Percentiles rank a stretch among this genome's conserved stretches.
phyloP scores from a whole-genome alignment of 2,797 vertebrate genomes.

The Huso huso region DNA sequence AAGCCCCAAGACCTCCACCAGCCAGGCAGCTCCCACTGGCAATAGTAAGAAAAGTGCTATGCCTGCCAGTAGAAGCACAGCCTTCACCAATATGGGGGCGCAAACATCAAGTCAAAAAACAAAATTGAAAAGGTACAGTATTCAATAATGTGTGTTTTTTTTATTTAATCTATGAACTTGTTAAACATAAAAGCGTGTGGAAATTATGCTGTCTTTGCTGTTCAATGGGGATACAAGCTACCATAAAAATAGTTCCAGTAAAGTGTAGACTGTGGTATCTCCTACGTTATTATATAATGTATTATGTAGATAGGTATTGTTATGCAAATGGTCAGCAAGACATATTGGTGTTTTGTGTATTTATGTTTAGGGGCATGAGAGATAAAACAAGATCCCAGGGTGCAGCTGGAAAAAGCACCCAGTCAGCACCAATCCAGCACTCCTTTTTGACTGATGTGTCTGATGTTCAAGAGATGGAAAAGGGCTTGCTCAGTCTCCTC shows the following conservation, averaged over 20 bases:
- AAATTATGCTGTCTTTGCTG: background rate
- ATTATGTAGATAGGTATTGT: background rate
- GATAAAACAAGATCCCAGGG: conserved; percentile 74
- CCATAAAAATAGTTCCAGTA: too few species aligned
- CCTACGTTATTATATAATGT: too few species aligned
- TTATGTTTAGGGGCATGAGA: conserved; percentile 54
- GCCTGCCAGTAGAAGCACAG: conserved; percentile 64
- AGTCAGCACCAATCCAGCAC: conserved; percentile 76
- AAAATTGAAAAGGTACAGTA: conserved; percentile 69
- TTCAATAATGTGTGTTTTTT: too few species aligned
- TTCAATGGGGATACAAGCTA: too few species aligned
- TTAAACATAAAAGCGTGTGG: too few species aligned
- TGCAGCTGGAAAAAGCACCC: conserved; percentile 56
- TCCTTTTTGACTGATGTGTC: conserved; percentile 95
- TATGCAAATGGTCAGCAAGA: background rate
- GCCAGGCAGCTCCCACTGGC: conserved; percentile 53
- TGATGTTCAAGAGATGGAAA: conserved; percentile 97
- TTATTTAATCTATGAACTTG: too few species aligned
- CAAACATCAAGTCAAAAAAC: conserved; percentile 69
- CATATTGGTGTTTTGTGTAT: background rate
- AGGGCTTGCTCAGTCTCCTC: conserved; percentile 85
- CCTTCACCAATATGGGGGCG: conserved; percentile 60
- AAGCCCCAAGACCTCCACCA: conserved; percentile 72
- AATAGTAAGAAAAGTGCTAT: conserved; percentile 64
- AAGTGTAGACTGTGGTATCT: too few species aligned